Conservation (phyloP, 2,113 vertebrate genomes). For the Microcebus tavaratra region DNA sequence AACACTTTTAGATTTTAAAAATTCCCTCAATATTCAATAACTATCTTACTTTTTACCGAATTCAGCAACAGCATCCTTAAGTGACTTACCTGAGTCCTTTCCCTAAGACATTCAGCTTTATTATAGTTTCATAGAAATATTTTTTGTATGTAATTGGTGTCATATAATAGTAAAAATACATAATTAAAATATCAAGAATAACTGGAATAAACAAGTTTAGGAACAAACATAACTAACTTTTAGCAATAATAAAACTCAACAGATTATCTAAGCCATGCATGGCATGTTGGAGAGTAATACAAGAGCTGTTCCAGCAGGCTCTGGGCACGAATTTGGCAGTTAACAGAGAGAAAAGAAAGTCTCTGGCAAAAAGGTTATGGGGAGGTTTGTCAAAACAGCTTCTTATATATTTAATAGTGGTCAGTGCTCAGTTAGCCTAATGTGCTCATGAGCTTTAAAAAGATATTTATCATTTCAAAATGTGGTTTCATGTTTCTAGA, state of each 20-base stretch:
- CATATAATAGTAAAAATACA: background rate
- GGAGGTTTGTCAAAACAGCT: background rate
- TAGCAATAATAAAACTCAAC: background rate
- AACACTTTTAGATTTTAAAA: constrained; percentile 4
- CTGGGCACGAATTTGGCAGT: background rate
- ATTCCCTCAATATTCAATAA: background rate
- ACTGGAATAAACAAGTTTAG: background rate
- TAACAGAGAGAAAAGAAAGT: background rate
- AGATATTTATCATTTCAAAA: background rate
- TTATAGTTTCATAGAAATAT: constrained; percentile 2
- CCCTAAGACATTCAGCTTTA: background rate
- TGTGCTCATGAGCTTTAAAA: background rate
- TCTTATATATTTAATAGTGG: background rate
- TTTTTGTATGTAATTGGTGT: background rate
- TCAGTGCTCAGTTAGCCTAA: background rate
- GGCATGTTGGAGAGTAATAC: background rate
- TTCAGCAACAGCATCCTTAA: background rate
- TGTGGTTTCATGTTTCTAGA: background rate
- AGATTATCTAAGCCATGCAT: background rate
- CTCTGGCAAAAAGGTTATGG: background rate
- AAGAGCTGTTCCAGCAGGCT: background rate
- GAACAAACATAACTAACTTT: constrained; percentile 19
- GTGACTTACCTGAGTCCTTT: background rate
- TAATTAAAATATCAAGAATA: background rate
- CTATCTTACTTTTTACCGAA: constrained; percentile 4